phyloP scores from a whole-genome alignment of 53 echinoderm and acorn worm genomes.

The Crossaster papposus region DNA sequence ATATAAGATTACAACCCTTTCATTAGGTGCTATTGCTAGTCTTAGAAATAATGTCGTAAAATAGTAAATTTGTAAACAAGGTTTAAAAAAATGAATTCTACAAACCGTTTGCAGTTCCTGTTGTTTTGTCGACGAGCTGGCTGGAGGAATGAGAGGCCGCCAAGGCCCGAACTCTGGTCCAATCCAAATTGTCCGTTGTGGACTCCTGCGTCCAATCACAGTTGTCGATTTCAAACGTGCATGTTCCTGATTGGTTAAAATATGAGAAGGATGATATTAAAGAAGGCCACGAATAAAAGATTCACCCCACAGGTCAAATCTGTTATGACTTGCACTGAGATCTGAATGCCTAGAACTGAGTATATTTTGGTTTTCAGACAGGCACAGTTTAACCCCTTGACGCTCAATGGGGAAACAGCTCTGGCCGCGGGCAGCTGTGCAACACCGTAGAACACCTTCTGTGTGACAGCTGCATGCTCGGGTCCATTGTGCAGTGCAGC shows the following conservation, averaged over 20 bases:
- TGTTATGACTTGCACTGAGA: too few species aligned
- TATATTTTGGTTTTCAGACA: too few species aligned
- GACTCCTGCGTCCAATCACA: slow-evolving; percentile 84
- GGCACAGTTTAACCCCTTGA: too few species aligned
- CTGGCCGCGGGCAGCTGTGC: too few species aligned
- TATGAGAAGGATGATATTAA: not conserved
- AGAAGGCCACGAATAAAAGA: not conserved
- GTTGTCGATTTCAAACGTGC: slow-evolving; percentile 72
- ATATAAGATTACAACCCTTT: too few species aligned
- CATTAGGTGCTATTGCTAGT: too few species aligned
- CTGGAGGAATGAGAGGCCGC: slow-evolving; percentile 35
- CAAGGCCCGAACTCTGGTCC: slow-evolving; percentile 53
- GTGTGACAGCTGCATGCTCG: too few species aligned
- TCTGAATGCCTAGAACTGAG: too few species aligned
- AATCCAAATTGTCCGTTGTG: slow-evolving; percentile 74
- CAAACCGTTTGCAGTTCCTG: slow-evolving; percentile 64
- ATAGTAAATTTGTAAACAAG: not conserved
- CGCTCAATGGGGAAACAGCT: too few species aligned
- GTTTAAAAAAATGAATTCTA: not conserved
- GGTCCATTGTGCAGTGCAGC: too few species aligned
- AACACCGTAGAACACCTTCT: too few species aligned
- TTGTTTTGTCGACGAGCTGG: slow-evolving; percentile 67
- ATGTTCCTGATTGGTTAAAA: slow-evolving; percentile 58
- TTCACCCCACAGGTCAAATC: too few species aligned
- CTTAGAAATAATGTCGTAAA: not conserved